These are phyloP conservation scores for Manis pentadactyla DNA, from an alignment of 2,797 vertebrate genomes.

Conservation along the genomic window DNA sequence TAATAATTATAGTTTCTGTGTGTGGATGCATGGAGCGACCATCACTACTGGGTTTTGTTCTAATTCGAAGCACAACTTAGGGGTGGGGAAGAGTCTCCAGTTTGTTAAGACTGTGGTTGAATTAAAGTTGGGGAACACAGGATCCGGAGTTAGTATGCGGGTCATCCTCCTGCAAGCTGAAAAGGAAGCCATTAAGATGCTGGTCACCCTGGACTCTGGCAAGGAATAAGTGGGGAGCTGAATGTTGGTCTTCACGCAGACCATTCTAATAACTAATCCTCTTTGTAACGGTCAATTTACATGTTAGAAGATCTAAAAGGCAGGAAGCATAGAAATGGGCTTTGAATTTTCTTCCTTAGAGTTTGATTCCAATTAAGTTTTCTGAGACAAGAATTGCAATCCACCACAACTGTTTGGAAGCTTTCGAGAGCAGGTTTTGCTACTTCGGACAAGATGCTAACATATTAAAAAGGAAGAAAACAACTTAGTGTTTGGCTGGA, in stretches of 20 bases:
- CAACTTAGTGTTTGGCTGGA: slow-evolving; percentile 55
- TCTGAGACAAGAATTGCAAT: slow-evolving; percentile 80
- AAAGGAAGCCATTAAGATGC: slow-evolving; percentile 90
- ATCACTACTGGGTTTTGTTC: slow-evolving; percentile 79
- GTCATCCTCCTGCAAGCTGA: slow-evolving; percentile 81
- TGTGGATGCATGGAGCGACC: slow-evolving; percentile 76
- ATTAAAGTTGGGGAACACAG: slow-evolving; percentile 87
- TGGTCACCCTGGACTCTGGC: slow-evolving; percentile 84
- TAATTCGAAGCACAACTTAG: slow-evolving; percentile 84
- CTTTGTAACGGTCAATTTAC: slow-evolving; percentile 89
- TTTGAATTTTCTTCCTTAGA: slow-evolving; percentile 85
- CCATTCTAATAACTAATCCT: slow-evolving; percentile 89
- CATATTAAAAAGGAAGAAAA: slow-evolving; percentile 63
- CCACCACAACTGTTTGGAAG: slow-evolving; percentile 77
- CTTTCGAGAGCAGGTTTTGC: slow-evolving; percentile 70
- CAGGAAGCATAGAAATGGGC: slow-evolving; percentile 89
- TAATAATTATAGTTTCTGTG: slow-evolving; percentile 54
- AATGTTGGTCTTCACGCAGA: slow-evolving; percentile 85
- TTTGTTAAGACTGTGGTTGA: slow-evolving; percentile 85
- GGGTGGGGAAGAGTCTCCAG: slow-evolving; percentile 75
- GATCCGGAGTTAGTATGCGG: slow-evolving; percentile 88
- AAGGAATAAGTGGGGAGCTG: slow-evolving; percentile 81
- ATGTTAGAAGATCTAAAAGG: slow-evolving; percentile 90
- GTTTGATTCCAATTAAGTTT: slow-evolving; percentile 84
- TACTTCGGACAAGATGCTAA: slow-evolving; percentile 59